Evolutionary conservation across 2,797 vertebrate species (phyloP).

Genomic region (Aldrovandia affinis): DNA sequence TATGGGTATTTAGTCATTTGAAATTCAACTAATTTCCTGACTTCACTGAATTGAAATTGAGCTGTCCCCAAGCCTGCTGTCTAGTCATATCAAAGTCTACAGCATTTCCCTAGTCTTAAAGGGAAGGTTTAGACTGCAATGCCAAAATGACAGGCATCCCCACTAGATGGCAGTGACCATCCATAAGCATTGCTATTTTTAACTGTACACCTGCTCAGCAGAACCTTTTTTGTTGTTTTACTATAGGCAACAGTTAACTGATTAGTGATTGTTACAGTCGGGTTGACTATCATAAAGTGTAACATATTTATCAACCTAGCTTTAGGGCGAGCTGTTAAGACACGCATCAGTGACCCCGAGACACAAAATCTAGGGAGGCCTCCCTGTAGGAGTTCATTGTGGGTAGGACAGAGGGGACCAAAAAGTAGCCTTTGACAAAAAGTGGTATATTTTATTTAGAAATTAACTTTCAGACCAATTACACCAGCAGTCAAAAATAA

Average conservation of each 20-base stretch:
- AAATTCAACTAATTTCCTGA: too few relatives aligned
- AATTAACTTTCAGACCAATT: too few relatives aligned
- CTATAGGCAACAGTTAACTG: not conserved
- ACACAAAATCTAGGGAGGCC: too few relatives aligned
- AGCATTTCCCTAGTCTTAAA: not conserved
- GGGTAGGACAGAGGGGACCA: too few relatives aligned
- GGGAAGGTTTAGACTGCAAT: not conserved
- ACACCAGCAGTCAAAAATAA: too few relatives aligned
- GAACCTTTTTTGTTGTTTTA: not conserved
- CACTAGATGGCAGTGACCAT: conserved; percentile 29
- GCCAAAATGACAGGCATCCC: not conserved
- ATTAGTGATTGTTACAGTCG: not conserved
- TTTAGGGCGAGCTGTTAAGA: not conserved
- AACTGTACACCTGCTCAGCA: not conserved
- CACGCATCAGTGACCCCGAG: not conserved
- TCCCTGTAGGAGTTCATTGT: too few relatives aligned
- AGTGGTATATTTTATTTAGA: too few relatives aligned
- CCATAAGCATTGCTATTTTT: not conserved
- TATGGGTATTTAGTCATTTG: too few relatives aligned
- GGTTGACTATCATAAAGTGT: not conserved
- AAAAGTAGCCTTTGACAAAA: too few relatives aligned
- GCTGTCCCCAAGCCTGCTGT: too few relatives aligned
- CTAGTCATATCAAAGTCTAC: not conserved
- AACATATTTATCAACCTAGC: not conserved
- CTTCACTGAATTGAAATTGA: too few relatives aligned